Evolutionary conservation across 2,113 vertebrate species (phyloP).

Genomic region (Microcebus lehilahytsara): DNA sequence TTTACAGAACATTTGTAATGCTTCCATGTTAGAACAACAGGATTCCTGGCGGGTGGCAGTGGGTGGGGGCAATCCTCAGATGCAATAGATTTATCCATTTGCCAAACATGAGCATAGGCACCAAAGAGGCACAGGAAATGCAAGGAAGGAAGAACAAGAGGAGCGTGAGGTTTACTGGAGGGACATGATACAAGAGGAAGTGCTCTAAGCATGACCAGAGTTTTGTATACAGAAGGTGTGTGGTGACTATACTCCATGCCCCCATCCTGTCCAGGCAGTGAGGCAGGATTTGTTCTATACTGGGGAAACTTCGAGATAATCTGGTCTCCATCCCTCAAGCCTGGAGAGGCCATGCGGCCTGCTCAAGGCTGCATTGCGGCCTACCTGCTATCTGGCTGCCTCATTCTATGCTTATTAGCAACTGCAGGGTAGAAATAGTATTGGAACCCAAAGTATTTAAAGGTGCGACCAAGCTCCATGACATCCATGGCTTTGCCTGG

Average conservation of each 20-base stretch:
- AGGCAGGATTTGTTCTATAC: background rate
- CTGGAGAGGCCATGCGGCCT: background rate
- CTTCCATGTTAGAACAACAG: background rate
- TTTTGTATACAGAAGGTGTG: background rate
- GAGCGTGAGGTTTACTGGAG: background rate
- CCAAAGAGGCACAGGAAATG: background rate
- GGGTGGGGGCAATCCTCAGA: background rate
- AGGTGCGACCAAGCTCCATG: background rate
- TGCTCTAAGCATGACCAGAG: background rate
- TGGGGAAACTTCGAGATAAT: background rate
- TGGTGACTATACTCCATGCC: background rate
- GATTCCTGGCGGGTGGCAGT: background rate
- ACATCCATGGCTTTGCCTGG: background rate
- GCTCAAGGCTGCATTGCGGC: background rate
- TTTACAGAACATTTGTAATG: background rate
- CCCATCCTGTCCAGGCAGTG: background rate
- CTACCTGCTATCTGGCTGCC: accelerated
- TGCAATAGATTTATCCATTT: too few species aligned
- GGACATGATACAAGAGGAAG: background rate
- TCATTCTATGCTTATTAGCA: background rate
- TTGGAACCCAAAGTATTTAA: background rate
- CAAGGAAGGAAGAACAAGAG: background rate
- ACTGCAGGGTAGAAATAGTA: background rate
- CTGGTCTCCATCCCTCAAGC: background rate
- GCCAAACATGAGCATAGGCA: background rate